Base-by-base conservation (phyloP, 2,888 invertebrate genomes). In the Apoderus coryli region DNA sequence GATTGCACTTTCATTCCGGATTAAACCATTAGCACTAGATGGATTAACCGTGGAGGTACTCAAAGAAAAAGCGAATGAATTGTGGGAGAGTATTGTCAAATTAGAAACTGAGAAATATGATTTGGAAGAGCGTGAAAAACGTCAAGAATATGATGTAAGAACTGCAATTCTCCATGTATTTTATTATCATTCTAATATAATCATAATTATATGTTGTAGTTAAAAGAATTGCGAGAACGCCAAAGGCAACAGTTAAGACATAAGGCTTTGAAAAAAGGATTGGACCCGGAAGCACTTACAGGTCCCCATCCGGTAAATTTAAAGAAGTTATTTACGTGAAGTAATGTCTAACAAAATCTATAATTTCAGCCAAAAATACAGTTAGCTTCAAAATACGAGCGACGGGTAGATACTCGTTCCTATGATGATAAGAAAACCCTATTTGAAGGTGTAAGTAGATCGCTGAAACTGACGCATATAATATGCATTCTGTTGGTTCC, bases 21-120 rank as follows among this genome's bases (percentile, higher is more conserved):
- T 90, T 63, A 89, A 89, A 64, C 80, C 88, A 40, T 64, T 92
- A 53, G 71, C 68, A 56, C 74, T 92, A 53, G 85, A 86, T 45
- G 72, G 73, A 46, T 65, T 90, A 44, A 66, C 69, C 50, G 70
- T 75, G 32, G 76, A 76, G 37, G 76, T 80, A 56, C 74, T 95
- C 46, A 73, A 80, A 48, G 66, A 64, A 50, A 89, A 89, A 64
- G 92, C 92, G 34, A 69, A 69, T 46, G 90, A 92, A 59, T 72
- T 95, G 48, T 92, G 92, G 86, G 85, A 89, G 43, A 71, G 76
- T 56, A 90, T 95, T 57, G 75, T 89, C 59, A 84, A 85, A 62
- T 75, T 95, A 57, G 93, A 93, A 72, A 90, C 90, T 50, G 92
- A 93, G 63, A 92, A 92, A 62, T 95, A 95, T 68, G 92, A 93